These are phyloP conservation scores for Microtus californicus DNA, from an alignment of 2,797 vertebrate genomes.

Conservation along the genomic window DNA sequence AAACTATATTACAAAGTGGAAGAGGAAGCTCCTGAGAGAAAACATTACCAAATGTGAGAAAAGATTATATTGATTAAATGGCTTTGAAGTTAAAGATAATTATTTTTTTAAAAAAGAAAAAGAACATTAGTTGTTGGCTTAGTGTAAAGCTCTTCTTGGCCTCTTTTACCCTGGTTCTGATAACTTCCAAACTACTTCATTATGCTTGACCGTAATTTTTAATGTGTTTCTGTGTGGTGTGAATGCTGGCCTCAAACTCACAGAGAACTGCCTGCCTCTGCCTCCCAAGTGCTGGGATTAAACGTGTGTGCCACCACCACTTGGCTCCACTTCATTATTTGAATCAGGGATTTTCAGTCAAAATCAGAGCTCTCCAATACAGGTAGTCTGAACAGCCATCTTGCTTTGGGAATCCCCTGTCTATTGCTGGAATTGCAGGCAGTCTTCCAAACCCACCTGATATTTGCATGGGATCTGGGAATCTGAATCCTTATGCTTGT, in stretches of 20 bases:
- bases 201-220: not conserved
- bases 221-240: not conserved
- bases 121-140: not conserved
- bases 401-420: not conserved
- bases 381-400: not conserved
- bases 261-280: too few relatives aligned
- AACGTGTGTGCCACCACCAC: too few relatives aligned
- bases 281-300: too few relatives aligned
- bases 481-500: not conserved
- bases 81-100: not conserved
- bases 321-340: not conserved
- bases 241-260: too few relatives aligned
- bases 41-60: not conserved
- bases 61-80: not conserved
- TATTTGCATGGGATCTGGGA: not conserved
- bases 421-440: not conserved
- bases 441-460: not conserved
- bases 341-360: not conserved
- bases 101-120: not conserved
- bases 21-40: not conserved
- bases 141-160: not conserved
- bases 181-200: not conserved
- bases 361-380: not conserved
- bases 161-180: not conserved
- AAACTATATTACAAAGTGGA: conserved; percentile 34